These are phyloP conservation scores for Glossosoma conforme DNA, from an alignment of 1,140 invertebrate genomes.

Conservation along the genomic window DNA sequence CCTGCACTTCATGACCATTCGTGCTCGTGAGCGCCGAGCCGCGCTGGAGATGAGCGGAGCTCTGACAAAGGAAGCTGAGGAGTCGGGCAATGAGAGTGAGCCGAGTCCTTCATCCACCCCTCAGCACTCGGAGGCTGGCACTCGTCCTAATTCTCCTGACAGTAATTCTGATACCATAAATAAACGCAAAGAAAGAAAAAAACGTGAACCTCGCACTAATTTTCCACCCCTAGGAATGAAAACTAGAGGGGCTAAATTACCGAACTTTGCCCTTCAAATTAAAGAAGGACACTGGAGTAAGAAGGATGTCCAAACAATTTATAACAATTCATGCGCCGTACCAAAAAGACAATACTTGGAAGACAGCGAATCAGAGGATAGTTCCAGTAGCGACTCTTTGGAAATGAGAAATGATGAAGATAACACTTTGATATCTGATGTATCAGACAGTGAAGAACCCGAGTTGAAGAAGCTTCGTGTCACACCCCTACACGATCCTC, in stretches of 20 bases:
- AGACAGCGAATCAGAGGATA: conserved; percentile 44
- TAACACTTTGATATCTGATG: conserved; percentile 39
- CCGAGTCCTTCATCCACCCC: conserved; percentile 43
- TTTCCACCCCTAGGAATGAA: conserved; percentile 50
- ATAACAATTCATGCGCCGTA: conserved; percentile 39
- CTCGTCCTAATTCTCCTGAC: conserved; percentile 43
- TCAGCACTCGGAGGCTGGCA: conserved; percentile 39
- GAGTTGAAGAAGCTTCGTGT: conserved; percentile 47
- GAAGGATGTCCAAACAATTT: conserved; percentile 47
- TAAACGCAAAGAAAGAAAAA: conserved; percentile 40
- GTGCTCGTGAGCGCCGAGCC: conserved; percentile 48
- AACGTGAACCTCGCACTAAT: conserved; percentile 38
- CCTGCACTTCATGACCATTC: conserved; percentile 37
- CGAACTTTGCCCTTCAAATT: conserved; percentile 53
- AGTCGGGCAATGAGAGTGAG: conserved; percentile 41
- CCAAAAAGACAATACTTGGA: conserved; percentile 37
- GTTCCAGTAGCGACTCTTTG: conserved; percentile 40
- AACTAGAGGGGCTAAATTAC: conserved; percentile 58
- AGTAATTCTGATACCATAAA: conserved; percentile 50
- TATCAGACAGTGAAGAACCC: conserved; percentile 46
- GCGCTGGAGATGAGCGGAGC: conserved; percentile 38
- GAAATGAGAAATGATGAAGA: conserved; percentile 44
- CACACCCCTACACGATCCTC: conserved; percentile 38
- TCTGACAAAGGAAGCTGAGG: conserved; percentile 38
- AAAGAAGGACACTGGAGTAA: conserved; percentile 49